Evolutionary conservation across 1,140 invertebrate species (phyloP), one percentile per base, ranked within the genome.

Genomic region (Bombus sylvicola): DNA sequence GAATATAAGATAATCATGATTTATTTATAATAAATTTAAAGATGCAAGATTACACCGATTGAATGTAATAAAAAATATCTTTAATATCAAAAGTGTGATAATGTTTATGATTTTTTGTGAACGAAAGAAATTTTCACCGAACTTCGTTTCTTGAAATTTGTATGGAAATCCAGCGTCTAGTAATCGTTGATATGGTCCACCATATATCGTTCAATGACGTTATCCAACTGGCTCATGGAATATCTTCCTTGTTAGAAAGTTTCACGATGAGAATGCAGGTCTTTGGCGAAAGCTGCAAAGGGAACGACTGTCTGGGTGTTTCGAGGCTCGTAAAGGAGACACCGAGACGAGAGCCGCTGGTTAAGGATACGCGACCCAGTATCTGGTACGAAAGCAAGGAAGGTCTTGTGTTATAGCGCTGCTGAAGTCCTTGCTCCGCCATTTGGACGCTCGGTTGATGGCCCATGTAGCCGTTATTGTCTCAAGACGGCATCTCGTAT

Each of bases 401-500:
- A 83, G 84, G 81, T 81, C 47, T 72, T 47, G 76, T 74, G 90
- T 91, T 92, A 94, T 90, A 91, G 72, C 88, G 88, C 87, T 83
- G 82, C 85, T 88, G 89, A 80, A 91, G 91, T 94, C 91, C 90
- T 90, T 84, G 81, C 89, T 91, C 84, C 87, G 85, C 93, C 91
- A 93, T 95, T 95, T 92, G 92, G 93, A 92, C 93, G 91, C 93
- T 93, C 93, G 92, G 94, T 95, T 93, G 95, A 95, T 95, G 92
- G 92, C 80, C 89, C 92, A 86, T 94, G 88, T 92, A 93, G 90
- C 84, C 92, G 89, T 95, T 95, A 95, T 95, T 94, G 93, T 94
- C 92, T 93, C 90, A 79, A 89, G 92, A 92, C 91, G 80, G 79
- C 89, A 90, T 89, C 79, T 84, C 76, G 79, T 81, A 43, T 59